These are phyloP conservation scores for Myopa tessellatipennis DNA, from an alignment of 2,888 invertebrate species.

Conservation along the genomic window DNA sequence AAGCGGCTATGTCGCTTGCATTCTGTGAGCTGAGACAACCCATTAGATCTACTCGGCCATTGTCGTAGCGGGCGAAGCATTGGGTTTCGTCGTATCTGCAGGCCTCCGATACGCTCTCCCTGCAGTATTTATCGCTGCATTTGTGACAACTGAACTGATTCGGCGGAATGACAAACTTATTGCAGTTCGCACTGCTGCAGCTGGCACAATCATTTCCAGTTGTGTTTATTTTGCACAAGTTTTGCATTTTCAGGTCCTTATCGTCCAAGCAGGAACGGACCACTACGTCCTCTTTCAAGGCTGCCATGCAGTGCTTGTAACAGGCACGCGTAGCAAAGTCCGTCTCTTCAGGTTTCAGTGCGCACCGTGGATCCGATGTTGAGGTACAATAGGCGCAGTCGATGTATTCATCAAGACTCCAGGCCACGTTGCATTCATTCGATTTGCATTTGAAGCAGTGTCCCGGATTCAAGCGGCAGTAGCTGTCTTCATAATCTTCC, in stretches of 20 bases:
- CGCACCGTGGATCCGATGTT: conserved; percentile 49
- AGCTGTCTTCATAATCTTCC: conserved; percentile 59
- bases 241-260: conserved; percentile 56
- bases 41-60: conserved; percentile 49
- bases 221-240: conserved; percentile 50
- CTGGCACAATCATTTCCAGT: conserved; percentile 51
- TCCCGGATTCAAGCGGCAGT: conserved; percentile 56
- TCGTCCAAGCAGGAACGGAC: conserved; percentile 64
- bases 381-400: conserved; percentile 60
- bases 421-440: conserved; percentile 63
- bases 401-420: conserved; percentile 51
- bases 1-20: conserved; percentile 51
- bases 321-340: conserved; percentile 54
- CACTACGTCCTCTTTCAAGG: conserved; percentile 50
- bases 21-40: conserved; percentile 60
- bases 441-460: conserved; percentile 61
- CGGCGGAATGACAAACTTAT: conserved; percentile 56
- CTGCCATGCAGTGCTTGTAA: conserved; percentile 60
- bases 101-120: conserved; percentile 44
- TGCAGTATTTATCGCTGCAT: conserved; percentile 53
- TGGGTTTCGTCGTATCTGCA: conserved; percentile 53
- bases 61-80: conserved; percentile 61
- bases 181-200: conserved; percentile 52
- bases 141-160: conserved; percentile 59
- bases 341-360: conserved; percentile 48